Evolutionary conservation across 2,888 invertebrate genomes (phyloP).

Genomic region (Sisyra nigra): DNA sequence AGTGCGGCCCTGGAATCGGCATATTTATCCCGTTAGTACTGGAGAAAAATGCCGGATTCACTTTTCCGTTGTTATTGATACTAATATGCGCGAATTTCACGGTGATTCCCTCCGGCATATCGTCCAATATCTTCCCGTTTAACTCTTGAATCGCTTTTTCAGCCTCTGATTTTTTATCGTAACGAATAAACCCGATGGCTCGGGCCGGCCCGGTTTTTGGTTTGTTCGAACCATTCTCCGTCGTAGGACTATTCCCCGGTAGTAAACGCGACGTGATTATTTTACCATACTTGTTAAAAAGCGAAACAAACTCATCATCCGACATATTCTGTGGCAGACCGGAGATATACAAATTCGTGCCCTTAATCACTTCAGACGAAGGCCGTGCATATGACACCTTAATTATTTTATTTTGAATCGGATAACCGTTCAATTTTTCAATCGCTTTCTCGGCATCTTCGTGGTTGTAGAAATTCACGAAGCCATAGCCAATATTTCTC

Average conservation of each 20-base stretch:
- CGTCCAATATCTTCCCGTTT: slow-evolving; percentile 76
- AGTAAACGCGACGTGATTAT: slow-evolving; percentile 84
- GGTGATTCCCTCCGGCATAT: slow-evolving; percentile 78
- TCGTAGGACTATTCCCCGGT: slow-evolving; percentile 56
- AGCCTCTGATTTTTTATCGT: slow-evolving; percentile 79
- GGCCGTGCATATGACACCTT: slow-evolving; percentile 87
- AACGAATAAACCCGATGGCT: slow-evolving; percentile 87
- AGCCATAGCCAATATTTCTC: slow-evolving; percentile 74
- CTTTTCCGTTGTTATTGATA: slow-evolving; percentile 65
- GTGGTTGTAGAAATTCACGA: slow-evolving; percentile 70
- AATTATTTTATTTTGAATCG: slow-evolving; percentile 79
- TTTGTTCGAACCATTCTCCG: too few relatives aligned
- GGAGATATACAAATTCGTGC: slow-evolving; percentile 84
- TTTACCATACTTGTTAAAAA: slow-evolving; percentile 75
- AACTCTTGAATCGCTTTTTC: slow-evolving; percentile 81
- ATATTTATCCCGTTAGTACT: slow-evolving; percentile 36
- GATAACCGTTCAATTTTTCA: slow-evolving; percentile 66
- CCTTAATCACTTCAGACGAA: slow-evolving; percentile 87
- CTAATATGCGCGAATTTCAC: slow-evolving; percentile 92
- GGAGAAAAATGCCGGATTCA: slow-evolving; percentile 59
- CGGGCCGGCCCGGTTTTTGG: slow-evolving; percentile 60
- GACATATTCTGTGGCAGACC: slow-evolving; percentile 74
- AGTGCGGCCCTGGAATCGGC: too few relatives aligned
- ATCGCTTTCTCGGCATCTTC: slow-evolving; percentile 79
- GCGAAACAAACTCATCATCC: slow-evolving; percentile 57